A percentile compares a stretch with the other conserved stretches of the same genome.
Conservation (phyloP, 2,113 vertebrate species). For the Ptychochromis oligacanthus region DNA sequence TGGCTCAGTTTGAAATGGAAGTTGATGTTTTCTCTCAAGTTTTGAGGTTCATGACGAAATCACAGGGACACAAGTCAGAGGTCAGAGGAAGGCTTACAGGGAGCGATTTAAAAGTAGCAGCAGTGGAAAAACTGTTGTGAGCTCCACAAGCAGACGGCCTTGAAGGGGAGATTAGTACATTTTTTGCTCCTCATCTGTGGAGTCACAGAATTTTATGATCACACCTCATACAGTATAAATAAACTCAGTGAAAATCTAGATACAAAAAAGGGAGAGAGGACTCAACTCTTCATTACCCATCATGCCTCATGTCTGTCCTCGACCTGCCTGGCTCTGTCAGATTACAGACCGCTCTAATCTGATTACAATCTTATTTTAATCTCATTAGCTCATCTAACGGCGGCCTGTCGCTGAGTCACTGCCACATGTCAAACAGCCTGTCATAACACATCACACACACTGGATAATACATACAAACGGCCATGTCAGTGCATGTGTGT, state of each 20-base stretch:
- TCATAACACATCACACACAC: constrained; percentile 13
- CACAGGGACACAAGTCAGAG: too few relatives aligned
- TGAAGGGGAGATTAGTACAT: not conserved
- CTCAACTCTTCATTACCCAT: not conserved
- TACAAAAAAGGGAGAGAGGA: not conserved
- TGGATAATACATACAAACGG: not conserved
- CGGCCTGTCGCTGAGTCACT: constrained; percentile 15
- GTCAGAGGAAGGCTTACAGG: not conserved
- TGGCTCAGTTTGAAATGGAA: not conserved
- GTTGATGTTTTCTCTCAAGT: not conserved
- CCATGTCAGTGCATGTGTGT: not conserved
- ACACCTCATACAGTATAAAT: not conserved
- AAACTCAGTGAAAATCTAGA: not conserved
- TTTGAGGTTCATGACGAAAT: not conserved
- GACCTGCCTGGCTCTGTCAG: not conserved
- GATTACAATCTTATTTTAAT: constrained; percentile 37
- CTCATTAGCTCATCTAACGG: constrained; percentile 23
- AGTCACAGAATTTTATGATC: not conserved
- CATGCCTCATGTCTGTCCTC: constrained; percentile 12
- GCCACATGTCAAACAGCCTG: constrained; percentile 23
- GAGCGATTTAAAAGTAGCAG: too few relatives aligned
- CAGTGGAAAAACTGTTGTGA: too few relatives aligned
- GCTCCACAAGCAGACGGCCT: too few relatives aligned
- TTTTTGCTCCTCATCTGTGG: not conserved
- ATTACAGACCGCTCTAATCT: constrained; percentile 35